Base-by-base conservation (phyloP, 2,888 invertebrate genomes). In the Pecten maximus region DNA sequence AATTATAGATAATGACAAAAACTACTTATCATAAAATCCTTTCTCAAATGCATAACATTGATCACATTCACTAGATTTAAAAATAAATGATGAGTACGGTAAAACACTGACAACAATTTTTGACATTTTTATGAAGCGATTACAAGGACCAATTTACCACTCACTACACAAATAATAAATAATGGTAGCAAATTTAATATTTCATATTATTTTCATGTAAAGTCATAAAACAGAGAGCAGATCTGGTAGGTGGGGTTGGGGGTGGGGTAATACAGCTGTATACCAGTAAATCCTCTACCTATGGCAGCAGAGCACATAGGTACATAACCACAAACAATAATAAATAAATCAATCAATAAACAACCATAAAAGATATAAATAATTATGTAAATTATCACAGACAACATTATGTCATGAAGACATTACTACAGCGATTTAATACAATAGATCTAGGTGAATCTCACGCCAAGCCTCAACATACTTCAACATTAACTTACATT, bases 341-440 rank as follows among this genome's bases (percentile, higher is more conserved):
- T 15, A 60, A 74, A 74, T 35, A n/a, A n/a, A n/a, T n/a, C n/a
- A n/a, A n/a, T n/a, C 6, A 35, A 74, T 74, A 74, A 74, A 28
- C n/a, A 60, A 60, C 16, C n/a, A 60, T 60, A n/a, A 60, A 23
- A n/a, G n/a, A 50, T 28, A 28, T 15, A 60, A 28, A 16, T 74
- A 74, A 74, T 12, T 74, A 28, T 2, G 8, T 2, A 74, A 74
- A 16, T 35, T 74, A 74, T 74, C 74, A 74, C 74, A 74, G 74
- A 74, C 74, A 74, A 74, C 74, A 74, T 28, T 35, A 74, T 74
- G 74, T 15, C 74, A 74, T 74, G 74, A 74, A 28, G 74, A 74
- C 74, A 74, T 74, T 6, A 15, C 60, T 60, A 60, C 60, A 23
- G 60, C 23, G 60, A 23, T n/a, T n/a, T 74, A 74, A 60, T 12